Evolutionary conservation across 1,140 invertebrate species (phyloP).

Genomic region (Drosophila chauvacae): DNA sequence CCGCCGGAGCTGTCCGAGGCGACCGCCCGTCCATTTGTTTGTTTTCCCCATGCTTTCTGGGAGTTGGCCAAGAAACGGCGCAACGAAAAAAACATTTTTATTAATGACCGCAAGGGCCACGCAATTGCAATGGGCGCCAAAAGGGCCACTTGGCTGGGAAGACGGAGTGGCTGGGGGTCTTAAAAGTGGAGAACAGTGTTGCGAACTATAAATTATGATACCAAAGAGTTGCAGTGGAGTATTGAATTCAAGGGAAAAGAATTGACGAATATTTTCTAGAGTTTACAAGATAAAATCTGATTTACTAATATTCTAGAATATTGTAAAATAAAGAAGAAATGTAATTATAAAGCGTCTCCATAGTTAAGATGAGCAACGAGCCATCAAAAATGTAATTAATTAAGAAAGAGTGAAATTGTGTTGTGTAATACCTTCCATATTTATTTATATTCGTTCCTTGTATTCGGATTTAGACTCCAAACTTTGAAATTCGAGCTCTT

Average conservation of each 20-base stretch:
- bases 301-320: too few species aligned
- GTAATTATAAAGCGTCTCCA: too few species aligned
- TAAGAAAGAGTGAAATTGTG: too few species aligned
- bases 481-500: too few species aligned
- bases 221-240: background rate
- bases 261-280: too few species aligned
- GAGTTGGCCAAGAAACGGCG: conserved; percentile 67
- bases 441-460: too few species aligned
- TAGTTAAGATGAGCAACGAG: too few species aligned
- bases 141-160: conserved; percentile 69
- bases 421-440: too few species aligned
- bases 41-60: conserved; percentile 70
- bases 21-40: conserved; percentile 75
- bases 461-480: too few species aligned
- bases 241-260: too few species aligned
- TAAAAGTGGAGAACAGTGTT: conserved; percentile 21
- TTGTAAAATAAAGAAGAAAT: too few species aligned
- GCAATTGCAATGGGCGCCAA: conserved; percentile 82
- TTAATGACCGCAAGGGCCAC: conserved; percentile 74
- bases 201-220: conserved; percentile 14
- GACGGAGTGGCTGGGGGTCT: background rate
- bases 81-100: conserved; percentile 73
- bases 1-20: conserved; percentile 32
- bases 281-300: background rate
- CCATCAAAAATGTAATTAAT: too few species aligned